Evolutionary conservation across 2,797 vertebrate genomes (phyloP).

Genomic region (Rhinichthys osculus): DNA sequence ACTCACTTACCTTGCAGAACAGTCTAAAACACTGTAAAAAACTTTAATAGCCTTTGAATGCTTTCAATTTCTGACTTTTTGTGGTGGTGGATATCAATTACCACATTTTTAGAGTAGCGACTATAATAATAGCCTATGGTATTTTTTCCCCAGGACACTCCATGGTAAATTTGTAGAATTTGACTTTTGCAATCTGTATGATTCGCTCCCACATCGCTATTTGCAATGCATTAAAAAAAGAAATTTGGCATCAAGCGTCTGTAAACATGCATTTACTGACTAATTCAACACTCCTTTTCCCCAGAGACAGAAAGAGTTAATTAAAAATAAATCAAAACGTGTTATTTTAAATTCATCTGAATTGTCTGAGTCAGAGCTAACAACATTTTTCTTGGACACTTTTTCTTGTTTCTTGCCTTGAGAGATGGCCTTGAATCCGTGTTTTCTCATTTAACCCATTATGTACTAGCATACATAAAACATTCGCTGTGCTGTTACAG

Average conservation of each 20-base stretch:
- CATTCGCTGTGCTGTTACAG: neutral
- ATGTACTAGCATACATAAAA: conserved; percentile 10
- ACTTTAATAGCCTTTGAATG: too few relatives aligned
- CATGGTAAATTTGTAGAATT: neutral
- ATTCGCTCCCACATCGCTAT: neutral
- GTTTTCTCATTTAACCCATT: conserved; percentile 14
- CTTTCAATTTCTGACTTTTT: too few relatives aligned
- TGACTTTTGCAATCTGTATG: neutral
- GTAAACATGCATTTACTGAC: conserved; percentile 30
- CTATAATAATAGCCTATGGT: too few relatives aligned
- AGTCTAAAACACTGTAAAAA: too few relatives aligned
- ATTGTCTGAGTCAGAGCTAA: conserved; percentile 10
- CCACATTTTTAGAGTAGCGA: too few relatives aligned
- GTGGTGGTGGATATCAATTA: too few relatives aligned
- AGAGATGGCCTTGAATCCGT: neutral
- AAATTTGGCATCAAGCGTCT: conserved; percentile 13
- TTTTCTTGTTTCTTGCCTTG: neutral
- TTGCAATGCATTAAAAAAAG: neutral
- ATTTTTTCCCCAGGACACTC: too few relatives aligned
- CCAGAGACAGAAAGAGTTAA: neutral
- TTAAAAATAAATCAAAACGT: conserved; percentile 12
- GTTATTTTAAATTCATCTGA: conserved; percentile 2
- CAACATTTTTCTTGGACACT: neutral
- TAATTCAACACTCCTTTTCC: neutral
- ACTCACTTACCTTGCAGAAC: neutral